Conservation (phyloP, 2,113 vertebrate genomes). For the Chionomys nivalis region DNA sequence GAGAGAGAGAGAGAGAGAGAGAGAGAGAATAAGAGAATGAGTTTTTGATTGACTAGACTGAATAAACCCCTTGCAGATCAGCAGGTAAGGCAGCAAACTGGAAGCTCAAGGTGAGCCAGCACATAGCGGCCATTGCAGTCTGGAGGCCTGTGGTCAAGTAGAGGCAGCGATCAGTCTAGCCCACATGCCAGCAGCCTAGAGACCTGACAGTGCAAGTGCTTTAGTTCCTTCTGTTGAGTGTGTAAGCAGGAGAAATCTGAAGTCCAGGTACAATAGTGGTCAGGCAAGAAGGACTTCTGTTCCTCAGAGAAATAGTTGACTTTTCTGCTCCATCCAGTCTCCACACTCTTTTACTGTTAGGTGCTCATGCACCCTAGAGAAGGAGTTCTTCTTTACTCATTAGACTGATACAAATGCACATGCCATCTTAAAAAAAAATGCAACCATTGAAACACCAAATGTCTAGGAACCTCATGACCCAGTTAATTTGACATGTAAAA, state of each 20-base stretch:
- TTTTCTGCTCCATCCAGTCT: not conserved
- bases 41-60: not conserved
- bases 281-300: not conserved
- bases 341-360: not conserved
- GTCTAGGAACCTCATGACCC: not conserved
- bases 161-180: not conserved
- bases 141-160: not conserved
- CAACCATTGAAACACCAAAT: not conserved
- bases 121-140: not conserved
- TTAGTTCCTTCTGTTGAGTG: not conserved
- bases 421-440: too few relatives aligned
- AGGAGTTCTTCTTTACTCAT: not conserved
- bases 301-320: not conserved
- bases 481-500: not conserved
- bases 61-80: not conserved
- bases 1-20: not conserved
- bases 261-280: not conserved
- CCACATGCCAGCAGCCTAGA: not conserved
- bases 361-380: not conserved
- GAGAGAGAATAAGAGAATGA: not conserved
- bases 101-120: not conserved
- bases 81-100: not conserved
- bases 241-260: not conserved
- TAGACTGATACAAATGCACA: not conserved
- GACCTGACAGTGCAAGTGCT: not conserved